phyloP scores from a whole-genome alignment of 2,888 invertebrate genomes.

The Chesias legatella region DNA sequence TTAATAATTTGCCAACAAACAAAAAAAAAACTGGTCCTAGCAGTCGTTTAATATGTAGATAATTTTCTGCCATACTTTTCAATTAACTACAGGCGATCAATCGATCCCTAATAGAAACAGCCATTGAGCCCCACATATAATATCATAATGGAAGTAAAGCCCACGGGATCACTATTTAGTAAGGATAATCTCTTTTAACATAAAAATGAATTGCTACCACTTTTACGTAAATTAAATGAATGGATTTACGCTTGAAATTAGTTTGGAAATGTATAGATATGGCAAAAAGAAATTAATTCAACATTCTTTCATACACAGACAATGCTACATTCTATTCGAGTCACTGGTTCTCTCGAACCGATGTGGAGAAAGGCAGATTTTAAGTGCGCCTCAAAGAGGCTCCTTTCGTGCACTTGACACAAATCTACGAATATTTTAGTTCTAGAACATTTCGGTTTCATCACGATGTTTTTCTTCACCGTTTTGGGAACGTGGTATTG shows the following conservation, averaged over 20 bases:
- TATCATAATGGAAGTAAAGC: conserved; percentile 60
- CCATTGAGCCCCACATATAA: conserved; percentile 40
- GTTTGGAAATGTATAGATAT: conserved; percentile 51
- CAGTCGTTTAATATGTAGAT: too few relatives aligned
- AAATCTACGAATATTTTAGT: too few relatives aligned
- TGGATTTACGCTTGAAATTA: conserved; percentile 52
- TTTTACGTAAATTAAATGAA: conserved; percentile 75
- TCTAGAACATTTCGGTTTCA: too few relatives aligned
- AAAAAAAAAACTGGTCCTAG: too few relatives aligned
- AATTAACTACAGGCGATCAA: conserved; percentile 27
- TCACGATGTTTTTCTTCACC: too few relatives aligned
- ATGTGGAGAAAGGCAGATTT: too few relatives aligned
- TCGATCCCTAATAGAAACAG: conserved; percentile 41
- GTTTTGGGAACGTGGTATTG: too few relatives aligned
- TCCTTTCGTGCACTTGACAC: too few relatives aligned
- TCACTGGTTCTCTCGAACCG: too few relatives aligned
- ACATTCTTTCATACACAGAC: conserved; percentile 48
- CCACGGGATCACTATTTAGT: conserved; percentile 65
- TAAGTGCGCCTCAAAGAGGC: too few relatives aligned
- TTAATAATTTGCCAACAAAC: too few relatives aligned
- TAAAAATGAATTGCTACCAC: conserved; percentile 67
- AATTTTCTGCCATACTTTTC: conserved; percentile 9
- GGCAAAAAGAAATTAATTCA: conserved; percentile 41
- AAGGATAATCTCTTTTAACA: conserved; percentile 72
- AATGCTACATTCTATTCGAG: too few relatives aligned